phyloP scores from a whole-genome alignment of 1,140 invertebrate species.

The Drosophila chauvacae region DNA sequence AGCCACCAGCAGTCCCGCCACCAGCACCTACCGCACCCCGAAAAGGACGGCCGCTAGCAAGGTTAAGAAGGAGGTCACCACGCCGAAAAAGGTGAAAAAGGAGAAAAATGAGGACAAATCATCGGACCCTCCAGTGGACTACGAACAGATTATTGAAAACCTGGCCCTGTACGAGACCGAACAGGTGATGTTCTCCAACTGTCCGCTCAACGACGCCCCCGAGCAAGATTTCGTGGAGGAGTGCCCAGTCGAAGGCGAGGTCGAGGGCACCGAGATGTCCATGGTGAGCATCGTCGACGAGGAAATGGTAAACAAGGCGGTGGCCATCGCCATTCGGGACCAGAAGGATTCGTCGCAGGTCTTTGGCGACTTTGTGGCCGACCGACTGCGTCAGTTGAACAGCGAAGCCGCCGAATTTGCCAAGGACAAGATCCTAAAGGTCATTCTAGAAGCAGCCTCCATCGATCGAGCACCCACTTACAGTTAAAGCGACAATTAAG shows the following conservation, averaged over 20 bases:
- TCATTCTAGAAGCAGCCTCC: conserved; percentile 54
- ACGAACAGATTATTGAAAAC: conserved; percentile 67
- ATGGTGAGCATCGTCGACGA: conserved; percentile 41
- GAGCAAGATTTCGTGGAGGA: conserved; percentile 23
- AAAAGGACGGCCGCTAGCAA: not conserved
- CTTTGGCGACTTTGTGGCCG: conserved; percentile 72
- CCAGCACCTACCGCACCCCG: not conserved
- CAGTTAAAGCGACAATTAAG: conserved; percentile 40
- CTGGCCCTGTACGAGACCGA: conserved; percentile 63
- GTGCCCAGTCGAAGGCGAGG: not conserved
- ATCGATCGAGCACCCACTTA: conserved; percentile 44
- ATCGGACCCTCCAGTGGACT: conserved; percentile 36
- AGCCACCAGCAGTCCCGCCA: not conserved
- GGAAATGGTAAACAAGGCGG: conserved; percentile 67
- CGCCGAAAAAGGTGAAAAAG: conserved; percentile 21
- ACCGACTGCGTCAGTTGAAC: conserved; percentile 56
- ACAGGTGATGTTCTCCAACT: conserved; percentile 57
- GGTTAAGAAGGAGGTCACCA: not conserved
- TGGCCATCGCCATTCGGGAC: conserved; percentile 44
- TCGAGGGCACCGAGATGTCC: not conserved
- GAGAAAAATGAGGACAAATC: not conserved
- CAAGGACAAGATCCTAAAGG: conserved; percentile 71
- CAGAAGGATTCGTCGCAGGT: conserved; percentile 61
- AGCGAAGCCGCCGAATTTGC: conserved; percentile 52
- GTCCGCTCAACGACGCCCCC: conserved; percentile 17